phyloP scores from a whole-genome alignment of 1,140 invertebrate species.

The Bilobella aurantiaca region DNA sequence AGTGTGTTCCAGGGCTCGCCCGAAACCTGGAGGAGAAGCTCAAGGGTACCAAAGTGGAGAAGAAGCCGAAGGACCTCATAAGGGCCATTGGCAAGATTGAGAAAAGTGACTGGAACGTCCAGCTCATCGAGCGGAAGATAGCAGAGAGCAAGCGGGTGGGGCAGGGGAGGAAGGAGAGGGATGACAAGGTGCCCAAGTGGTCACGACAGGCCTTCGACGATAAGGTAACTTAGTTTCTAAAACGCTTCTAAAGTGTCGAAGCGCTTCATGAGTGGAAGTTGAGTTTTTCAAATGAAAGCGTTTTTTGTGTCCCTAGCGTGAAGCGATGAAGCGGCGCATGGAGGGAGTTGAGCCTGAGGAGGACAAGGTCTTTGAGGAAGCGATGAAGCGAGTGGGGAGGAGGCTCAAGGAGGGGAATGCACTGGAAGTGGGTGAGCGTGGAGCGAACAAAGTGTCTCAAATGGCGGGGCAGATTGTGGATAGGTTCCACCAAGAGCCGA shows the following conservation, averaged over 20 bases:
- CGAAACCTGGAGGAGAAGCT: conserved; percentile 58
- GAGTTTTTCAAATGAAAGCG: not conserved
- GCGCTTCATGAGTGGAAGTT: not conserved
- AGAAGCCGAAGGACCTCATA: conserved; percentile 74
- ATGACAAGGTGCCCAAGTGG: conserved; percentile 81
- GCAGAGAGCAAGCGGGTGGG: conserved; percentile 57
- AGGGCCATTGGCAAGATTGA: conserved; percentile 81
- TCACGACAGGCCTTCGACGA: conserved; percentile 61
- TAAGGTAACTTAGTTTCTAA: conserved; percentile 36
- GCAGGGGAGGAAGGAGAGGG: conserved; percentile 50
- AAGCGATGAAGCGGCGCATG: conserved; percentile 66
- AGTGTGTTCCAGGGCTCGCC: conserved; percentile 55
- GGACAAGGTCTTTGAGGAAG: conserved; percentile 55
- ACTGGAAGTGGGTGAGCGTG: conserved; percentile 53
- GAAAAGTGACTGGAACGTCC: conserved; percentile 82
- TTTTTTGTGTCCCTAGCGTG: conserved; percentile 49
- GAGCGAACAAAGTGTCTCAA: conserved; percentile 73
- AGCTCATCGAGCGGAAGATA: conserved; percentile 81
- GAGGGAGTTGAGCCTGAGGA: conserved; percentile 42
- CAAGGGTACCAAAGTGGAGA: conserved; percentile 49
- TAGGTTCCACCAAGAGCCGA: conserved; percentile 46
- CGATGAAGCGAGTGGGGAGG: conserved; percentile 63
- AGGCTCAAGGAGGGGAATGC: conserved; percentile 67
- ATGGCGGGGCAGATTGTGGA: conserved; percentile 67
- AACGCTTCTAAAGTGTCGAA: not conserved